phyloP scores from a whole-genome alignment of 64 coral and sea anemone species.

The Actinia equina region DNA sequence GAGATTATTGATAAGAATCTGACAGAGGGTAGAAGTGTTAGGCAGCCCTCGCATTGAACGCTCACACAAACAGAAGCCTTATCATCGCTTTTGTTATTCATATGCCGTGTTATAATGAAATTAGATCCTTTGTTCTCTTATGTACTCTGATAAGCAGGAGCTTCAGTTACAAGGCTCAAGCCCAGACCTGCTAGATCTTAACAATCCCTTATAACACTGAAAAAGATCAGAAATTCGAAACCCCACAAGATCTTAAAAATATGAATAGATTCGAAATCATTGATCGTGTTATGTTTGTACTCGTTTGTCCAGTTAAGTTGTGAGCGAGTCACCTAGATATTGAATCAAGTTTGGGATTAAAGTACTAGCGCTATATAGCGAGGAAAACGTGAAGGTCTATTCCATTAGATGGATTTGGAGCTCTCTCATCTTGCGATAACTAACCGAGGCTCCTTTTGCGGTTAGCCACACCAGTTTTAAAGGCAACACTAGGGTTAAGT shows the following conservation, averaged over 20 bases:
- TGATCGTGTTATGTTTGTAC: background rate
- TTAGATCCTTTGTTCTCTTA: conserved; percentile 22
- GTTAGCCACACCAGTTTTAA: background rate
- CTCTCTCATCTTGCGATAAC: background rate
- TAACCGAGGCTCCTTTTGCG: background rate
- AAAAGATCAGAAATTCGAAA: conserved; percentile 27
- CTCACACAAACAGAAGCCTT: conserved; percentile 18
- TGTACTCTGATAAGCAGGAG: conserved; percentile 6
- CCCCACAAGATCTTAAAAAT: background rate
- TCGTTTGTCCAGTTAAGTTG: conserved; percentile 2
- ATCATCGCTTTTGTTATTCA: conserved; percentile 52
- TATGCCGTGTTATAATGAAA: conserved; percentile 39
- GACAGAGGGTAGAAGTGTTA: conserved; percentile 11
- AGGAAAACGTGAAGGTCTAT: conserved; percentile 8
- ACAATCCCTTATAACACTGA: background rate
- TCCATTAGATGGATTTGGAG: conserved; percentile 15
- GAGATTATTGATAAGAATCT: conserved; percentile 21
- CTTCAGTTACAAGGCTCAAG: conserved; percentile 18
- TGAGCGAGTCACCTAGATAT: background rate
- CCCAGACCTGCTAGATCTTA: conserved; percentile 11
- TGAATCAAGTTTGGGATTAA: conserved; percentile 19
- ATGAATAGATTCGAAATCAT: background rate
- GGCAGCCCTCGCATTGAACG: conserved; percentile 19
- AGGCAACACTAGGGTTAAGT: background rate
- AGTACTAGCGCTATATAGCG: background rate